These are phyloP conservation scores for Crotalus helleri DNA, from an alignment of 2,113 vertebrate genomes.

Conservation along the genomic window DNA sequence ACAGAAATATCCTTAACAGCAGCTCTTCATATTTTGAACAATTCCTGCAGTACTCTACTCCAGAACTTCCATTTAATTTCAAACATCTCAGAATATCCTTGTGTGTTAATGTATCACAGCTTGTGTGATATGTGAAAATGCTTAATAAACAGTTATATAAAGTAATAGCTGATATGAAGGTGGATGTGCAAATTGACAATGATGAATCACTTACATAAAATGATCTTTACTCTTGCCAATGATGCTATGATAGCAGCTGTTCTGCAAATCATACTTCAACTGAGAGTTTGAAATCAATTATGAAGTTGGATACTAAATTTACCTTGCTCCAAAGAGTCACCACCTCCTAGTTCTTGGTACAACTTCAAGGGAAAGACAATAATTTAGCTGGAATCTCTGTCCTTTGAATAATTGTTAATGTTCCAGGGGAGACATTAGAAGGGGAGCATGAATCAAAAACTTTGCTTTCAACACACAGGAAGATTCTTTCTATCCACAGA, in stretches of 20 bases:
- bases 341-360: neutral
- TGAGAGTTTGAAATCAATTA: neutral
- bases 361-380: neutral
- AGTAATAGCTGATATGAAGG: neutral
- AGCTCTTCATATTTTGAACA: neutral
- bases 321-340: neutral
- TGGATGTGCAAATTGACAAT: slow-evolving; percentile 3
- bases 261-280: neutral
- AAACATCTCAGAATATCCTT: neutral
- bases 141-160: slow-evolving; percentile 1
- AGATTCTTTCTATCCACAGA: neutral
- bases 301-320: neutral
- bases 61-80: neutral
- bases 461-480: neutral
- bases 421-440: neutral
- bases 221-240: neutral
- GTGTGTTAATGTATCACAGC: neutral
- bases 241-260: neutral
- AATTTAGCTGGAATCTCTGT: neutral
- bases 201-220: neutral
- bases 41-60: neutral
- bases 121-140: neutral
- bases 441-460: neutral
- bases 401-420: neutral
- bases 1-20: neutral